Evolutionary conservation across 2,113 vertebrate species (phyloP), one percentile per base, ranked within the genome.

Genomic region (Scomber scombrus): DNA sequence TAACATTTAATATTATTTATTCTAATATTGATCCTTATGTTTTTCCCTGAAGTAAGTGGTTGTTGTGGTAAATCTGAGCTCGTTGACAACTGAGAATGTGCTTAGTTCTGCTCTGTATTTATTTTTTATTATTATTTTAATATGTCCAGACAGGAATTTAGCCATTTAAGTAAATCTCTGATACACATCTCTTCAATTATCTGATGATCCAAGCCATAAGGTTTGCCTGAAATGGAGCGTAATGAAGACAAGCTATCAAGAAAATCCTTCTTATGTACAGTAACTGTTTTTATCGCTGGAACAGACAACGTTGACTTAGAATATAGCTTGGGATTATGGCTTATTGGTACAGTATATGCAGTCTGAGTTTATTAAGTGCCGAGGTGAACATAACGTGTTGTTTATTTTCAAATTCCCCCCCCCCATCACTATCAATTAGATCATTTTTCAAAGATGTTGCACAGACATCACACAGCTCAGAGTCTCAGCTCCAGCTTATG

Each of bases 401-500:
- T 68, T 78, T 79, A 73, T 57, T 64, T 47, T 80, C 46, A 77
- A 34, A 70, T 71, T 63, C 31, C 77, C 6, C 29, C 29, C 49
- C 13, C 49, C 58, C 19, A 51, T 68, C 81, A 26, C 73, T 45
- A 47, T 76, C 54, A 71, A 64, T 88, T 75, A 81, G 63, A 74
- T 83, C 52, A 63, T 75, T 66, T 78, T 73, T 66, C 19, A 40
- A 12, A 79, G 78, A 84, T 43, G 51, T 60, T 85, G 57, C 50
- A 54, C 87, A 81, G 62, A 9, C 77, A 50, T 64, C 4, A 11
- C 43, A 13, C 71, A 69, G 83, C 81, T 85, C 63, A 84, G 71
- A 80, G 23, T 86, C 76, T 62, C 3, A 3, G 75, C 71, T 60
- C 67, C 46, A 71, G 82, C 81, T 84, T 84, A 88, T 34, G 81